Percentiles rank a stretch among this genome's conserved stretches.
Evolutionary conservation across 1,140 invertebrate genomes (phyloP).

Genomic region (Paraescarpia echinospica): DNA sequence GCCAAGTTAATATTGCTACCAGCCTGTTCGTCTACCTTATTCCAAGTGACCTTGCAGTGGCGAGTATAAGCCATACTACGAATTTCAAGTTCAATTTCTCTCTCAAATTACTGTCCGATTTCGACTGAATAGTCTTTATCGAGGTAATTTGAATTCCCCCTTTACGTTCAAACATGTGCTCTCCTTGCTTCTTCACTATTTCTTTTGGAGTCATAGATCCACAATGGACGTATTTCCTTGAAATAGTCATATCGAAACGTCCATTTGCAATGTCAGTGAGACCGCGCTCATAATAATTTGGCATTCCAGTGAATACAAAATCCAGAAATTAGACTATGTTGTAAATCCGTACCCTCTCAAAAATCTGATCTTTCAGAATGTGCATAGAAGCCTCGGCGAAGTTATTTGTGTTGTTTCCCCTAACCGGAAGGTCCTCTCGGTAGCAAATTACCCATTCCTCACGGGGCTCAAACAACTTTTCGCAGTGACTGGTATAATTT

Average conservation of each 20-base stretch:
- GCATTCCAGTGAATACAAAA: constrained; percentile 17
- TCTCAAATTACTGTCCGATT: too few species aligned
- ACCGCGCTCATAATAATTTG: constrained; percentile 15
- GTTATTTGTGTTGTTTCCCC: constrained; percentile 29
- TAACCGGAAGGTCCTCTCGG: background rate
- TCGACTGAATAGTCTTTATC: too few species aligned
- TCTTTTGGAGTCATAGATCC: too few species aligned
- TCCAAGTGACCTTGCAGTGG: too few species aligned
- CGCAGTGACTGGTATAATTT: background rate
- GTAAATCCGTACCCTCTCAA: constrained; percentile 15
- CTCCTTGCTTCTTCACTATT: too few species aligned
- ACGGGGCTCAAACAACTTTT: constrained; percentile 7
- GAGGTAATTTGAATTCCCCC: too few species aligned
- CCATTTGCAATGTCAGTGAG: constrained; percentile 23
- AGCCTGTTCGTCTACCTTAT: too few species aligned
- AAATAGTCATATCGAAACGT: constrained; percentile 10
- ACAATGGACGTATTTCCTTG: constrained; percentile 14
- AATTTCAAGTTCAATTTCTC: too few species aligned
- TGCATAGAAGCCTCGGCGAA: constrained; percentile 26
- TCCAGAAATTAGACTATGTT: constrained; percentile 18
- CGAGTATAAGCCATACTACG: too few species aligned
- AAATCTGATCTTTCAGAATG: constrained; percentile 25
- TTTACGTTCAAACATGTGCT: too few species aligned
- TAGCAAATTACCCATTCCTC: constrained; percentile 18
- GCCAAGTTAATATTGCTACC: too few species aligned